Conservation (phyloP, 2,888 invertebrate species). For the Cybosia mesomella region DNA sequence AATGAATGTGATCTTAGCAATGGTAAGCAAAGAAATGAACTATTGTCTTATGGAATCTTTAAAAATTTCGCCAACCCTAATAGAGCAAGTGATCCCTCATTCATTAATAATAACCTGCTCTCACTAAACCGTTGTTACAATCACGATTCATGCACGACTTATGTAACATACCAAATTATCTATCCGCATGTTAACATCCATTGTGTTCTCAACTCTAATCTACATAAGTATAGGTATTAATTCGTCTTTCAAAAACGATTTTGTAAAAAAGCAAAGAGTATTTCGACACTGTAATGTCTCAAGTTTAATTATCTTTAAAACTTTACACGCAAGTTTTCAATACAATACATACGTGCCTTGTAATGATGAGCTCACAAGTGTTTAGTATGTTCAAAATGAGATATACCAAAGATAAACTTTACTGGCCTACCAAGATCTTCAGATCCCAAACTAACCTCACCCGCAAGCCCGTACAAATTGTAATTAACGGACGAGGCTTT, state of each 20-base stretch:
- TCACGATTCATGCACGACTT: conserved; percentile 77
- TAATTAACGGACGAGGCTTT: neutral
- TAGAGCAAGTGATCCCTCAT: conserved; percentile 72
- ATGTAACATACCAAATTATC: conserved; percentile 82
- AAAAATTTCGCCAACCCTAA: conserved; percentile 45
- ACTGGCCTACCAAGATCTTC: neutral
- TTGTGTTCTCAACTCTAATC: conserved; percentile 80
- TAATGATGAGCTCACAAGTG: conserved; percentile 55
- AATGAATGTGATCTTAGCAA: neutral
- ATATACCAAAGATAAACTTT: neutral
- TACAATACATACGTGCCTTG: conserved; percentile 68
- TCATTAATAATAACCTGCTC: conserved; percentile 81
- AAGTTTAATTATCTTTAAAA: conserved; percentile 61
- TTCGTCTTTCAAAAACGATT: conserved; percentile 83
- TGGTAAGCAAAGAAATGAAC: neutral
- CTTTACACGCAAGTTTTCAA: conserved; percentile 67
- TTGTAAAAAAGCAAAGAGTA: conserved; percentile 72
- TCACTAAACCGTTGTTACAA: conserved; percentile 76
- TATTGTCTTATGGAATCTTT: conserved; percentile 3
- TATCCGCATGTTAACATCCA: conserved; percentile 79
- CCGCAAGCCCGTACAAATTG: neutral
- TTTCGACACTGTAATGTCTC: conserved; percentile 69
- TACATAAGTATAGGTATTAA: conserved; percentile 87
- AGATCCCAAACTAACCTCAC: neutral
- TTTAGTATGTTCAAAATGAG: conserved; percentile 13